phyloP scores from a whole-genome alignment of 2,888 invertebrate species.

The Capitulum mitella region DNA sequence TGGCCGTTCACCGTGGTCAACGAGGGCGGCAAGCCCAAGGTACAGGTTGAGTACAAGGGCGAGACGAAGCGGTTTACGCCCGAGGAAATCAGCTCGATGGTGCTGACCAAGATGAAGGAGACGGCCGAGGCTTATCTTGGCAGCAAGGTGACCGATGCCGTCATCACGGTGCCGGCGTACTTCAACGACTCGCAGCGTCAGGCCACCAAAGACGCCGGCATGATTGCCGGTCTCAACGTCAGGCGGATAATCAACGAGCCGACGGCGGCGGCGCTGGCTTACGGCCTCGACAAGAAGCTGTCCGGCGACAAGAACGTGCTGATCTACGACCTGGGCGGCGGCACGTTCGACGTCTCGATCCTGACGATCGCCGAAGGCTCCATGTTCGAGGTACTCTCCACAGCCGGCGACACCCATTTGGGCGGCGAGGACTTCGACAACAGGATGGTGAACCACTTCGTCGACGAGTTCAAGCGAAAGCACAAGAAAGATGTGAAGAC shows the following conservation, averaged over 20 bases:
- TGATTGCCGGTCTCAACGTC: conserved; percentile 49
- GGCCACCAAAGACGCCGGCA: conserved; percentile 78
- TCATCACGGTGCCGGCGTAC: conserved; percentile 83
- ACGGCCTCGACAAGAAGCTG: conserved; percentile 48
- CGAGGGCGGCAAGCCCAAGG: conserved; percentile 55
- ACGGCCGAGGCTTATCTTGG: conserved; percentile 83
- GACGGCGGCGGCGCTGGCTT: conserved; percentile 48
- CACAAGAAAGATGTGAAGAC: conserved; percentile 79
- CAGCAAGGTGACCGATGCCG: conserved; percentile 71
- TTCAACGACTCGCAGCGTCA: conserved; percentile 86
- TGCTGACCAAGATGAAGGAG: conserved; percentile 52
- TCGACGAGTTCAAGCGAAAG: conserved; percentile 84
- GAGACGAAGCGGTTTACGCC: conserved; percentile 81
- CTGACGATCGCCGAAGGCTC: conserved; percentile 84
- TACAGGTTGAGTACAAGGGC: conserved; percentile 74
- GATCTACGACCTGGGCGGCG: conserved; percentile 49
- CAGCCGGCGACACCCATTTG: conserved; percentile 90
- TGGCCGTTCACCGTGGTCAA: conserved; percentile 86
- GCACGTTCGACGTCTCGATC: conserved; percentile 92
- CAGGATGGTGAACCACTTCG: conserved; percentile 80
- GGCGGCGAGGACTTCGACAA: conserved; percentile 91
- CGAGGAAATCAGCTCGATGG: conserved; percentile 88
- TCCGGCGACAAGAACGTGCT: conserved; percentile 48
- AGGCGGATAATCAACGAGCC: conserved; percentile 48
- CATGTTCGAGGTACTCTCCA: conserved; percentile 84